These are phyloP conservation scores for Thymallus thymallus DNA, from an alignment of 2,113 vertebrate genomes.

Conservation along the genomic window DNA sequence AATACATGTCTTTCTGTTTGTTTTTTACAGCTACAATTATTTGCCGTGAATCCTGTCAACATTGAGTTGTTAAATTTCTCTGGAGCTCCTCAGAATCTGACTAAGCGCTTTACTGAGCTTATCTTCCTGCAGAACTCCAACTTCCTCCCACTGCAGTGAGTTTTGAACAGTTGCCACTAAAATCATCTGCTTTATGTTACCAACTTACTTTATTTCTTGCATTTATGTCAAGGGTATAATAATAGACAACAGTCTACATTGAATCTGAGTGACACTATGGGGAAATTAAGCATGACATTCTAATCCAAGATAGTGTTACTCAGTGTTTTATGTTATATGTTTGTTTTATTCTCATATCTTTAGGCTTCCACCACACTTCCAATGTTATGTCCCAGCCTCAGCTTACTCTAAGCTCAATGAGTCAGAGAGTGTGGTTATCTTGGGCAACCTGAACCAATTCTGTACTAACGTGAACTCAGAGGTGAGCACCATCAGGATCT, in stretches of 20 bases:
- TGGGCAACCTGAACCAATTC: conserved; percentile 17
- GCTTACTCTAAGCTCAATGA: conserved; percentile 17
- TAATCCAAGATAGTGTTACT: neutral
- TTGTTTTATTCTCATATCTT: neutral
- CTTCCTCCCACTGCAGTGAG: conserved; percentile 30
- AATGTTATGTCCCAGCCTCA: conserved; percentile 25
- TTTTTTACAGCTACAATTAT: conserved; percentile 33
- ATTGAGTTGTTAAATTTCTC: conserved; percentile 24
- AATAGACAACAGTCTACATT: neutral
- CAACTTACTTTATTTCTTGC: neutral
- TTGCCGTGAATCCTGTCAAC: conserved; percentile 32
- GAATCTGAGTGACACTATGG: neutral
- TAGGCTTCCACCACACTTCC: conserved; percentile 34
- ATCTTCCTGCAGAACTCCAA: conserved; percentile 28
- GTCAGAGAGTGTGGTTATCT: neutral
- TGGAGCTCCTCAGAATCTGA: conserved; percentile 1
- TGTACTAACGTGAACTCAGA: conserved; percentile 22
- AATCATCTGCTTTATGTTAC: neutral
- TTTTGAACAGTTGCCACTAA: conserved; percentile 1
- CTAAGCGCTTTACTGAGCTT: conserved; percentile 27
- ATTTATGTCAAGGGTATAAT: neutral
- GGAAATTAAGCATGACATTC: neutral
- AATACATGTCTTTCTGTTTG: neutral
- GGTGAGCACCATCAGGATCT: conserved; percentile 4
- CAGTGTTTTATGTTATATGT: too few species aligned